Conservation (phyloP, 1,140 invertebrate genomes). For the Piezodorus guildinii region DNA sequence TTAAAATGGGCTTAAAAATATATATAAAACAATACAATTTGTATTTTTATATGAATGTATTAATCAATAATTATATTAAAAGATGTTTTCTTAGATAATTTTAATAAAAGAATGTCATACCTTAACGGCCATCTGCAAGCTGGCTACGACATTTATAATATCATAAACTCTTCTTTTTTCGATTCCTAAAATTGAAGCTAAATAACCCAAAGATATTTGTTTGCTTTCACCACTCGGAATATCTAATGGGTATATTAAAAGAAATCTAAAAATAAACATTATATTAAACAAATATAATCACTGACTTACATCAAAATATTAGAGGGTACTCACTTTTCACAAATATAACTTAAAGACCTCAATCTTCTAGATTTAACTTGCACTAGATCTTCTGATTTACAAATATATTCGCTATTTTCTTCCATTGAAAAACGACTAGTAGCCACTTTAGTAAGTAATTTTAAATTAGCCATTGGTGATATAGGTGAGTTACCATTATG, state of each 20-base stretch:
- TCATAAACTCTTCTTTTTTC: slow-evolving; percentile 63
- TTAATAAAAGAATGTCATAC: slow-evolving; percentile 20
- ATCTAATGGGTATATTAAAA: slow-evolving; percentile 35
- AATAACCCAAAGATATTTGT: slow-evolving; percentile 44
- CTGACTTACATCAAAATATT: not conserved
- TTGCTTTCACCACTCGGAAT: slow-evolving; percentile 30
- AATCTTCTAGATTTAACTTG: slow-evolving; percentile 35
- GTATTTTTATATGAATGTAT: too few relatives aligned
- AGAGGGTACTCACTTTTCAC: slow-evolving; percentile 39
- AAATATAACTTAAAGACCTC: slow-evolving; percentile 44
- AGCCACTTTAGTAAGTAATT: slow-evolving; percentile 44
- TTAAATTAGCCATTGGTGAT: slow-evolving; percentile 45
- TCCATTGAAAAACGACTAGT: slow-evolving; percentile 23
- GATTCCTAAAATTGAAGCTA: slow-evolving; percentile 41
- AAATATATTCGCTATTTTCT: not conserved
- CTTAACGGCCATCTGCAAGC: slow-evolving; percentile 52
- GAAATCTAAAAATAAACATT: not conserved
- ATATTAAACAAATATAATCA: not conserved
- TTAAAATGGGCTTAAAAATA: too few relatives aligned
- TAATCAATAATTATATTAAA: too few relatives aligned
- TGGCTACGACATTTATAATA: slow-evolving; percentile 63
- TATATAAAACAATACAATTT: too few relatives aligned
- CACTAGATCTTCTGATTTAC: not conserved
- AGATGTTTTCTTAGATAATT: too few relatives aligned
- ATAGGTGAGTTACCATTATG: slow-evolving; percentile 33